Evolutionary conservation across 2,797 vertebrate genomes (phyloP), one percentile per base, ranked within the genome.

Genomic region (Catamblyrhynchus diadema): DNA sequence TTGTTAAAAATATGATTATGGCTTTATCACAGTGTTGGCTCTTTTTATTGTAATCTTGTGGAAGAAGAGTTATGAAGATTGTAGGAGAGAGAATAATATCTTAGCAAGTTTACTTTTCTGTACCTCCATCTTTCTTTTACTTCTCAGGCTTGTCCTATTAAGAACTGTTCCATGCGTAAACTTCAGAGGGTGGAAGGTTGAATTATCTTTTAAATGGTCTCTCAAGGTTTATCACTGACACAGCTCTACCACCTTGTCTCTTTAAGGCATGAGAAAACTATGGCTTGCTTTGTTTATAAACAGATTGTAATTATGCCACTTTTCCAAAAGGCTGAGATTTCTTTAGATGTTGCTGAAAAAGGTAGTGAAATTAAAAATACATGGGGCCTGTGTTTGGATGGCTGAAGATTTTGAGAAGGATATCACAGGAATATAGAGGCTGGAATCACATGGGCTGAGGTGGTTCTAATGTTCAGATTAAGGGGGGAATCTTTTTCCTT

Each of bases 161-260:
- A 32, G 37, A 72, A 13, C 15, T 45, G 30, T 65, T 65, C 30
- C 30, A 25, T 61, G 3, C 42, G 47, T 87, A 42, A 72, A 82
- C 27, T 62, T 81, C 1, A 1, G 2, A 7, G 3, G 15, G 4
- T 2, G 6, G 12, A 2, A 33, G 16, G 13, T 54, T 50, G 35
- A 61, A 27, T 44, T 50, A 9, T 28, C 4, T 62, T 82, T 62
- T n/a, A n/a, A 20, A 47, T 70, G 42, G 20, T 61, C 12, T 67
- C 64, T 80, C 30, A 23, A 20, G 71, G 24, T 28, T 77, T 85
- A 10, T 80, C 39, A 11, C 27, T 33, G 45, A 37, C 25, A 24
- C 11, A 27, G 5, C 33, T 77, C 33, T 66, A 59, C 39, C 28
- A 3, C 47, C 66, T 67, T 15, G 17, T 61, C 30, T 73, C 60